Conservation (phyloP, 2,797 vertebrate species). For the Masticophis lateralis region DNA sequence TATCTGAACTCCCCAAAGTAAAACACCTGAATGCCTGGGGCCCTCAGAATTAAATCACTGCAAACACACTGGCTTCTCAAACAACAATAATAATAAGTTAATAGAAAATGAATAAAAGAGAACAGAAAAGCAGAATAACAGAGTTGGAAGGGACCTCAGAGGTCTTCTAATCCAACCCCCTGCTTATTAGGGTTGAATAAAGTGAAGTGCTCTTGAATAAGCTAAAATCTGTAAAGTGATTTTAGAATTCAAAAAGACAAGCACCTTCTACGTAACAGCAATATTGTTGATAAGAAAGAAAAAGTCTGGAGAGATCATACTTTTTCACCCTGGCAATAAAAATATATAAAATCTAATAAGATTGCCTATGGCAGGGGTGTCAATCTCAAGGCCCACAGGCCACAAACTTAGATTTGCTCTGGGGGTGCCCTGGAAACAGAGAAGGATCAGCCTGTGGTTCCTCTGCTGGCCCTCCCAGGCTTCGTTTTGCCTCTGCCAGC, state of each 20-base stretch:
- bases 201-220: background rate
- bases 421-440: no score
- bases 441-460: no score
- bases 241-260: background rate
- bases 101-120: background rate
- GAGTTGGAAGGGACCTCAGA: no score
- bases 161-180: no score
- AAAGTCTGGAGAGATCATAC: background rate
- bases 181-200: background rate
- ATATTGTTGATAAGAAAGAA: background rate
- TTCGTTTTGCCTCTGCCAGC: no score
- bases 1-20: background rate
- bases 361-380: background rate
- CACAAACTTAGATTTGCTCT: no score
- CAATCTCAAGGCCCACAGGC: no score
- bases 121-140: no score
- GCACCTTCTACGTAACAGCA: background rate
- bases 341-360: background rate
- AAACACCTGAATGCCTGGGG: background rate
- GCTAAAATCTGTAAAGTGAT: background rate
- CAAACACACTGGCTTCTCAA: background rate
- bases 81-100: background rate
- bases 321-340: background rate
- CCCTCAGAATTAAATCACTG: background rate
- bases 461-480: no score